Conservation (phyloP, 2,797 vertebrate species). For the Balearica regulorum region DNA sequence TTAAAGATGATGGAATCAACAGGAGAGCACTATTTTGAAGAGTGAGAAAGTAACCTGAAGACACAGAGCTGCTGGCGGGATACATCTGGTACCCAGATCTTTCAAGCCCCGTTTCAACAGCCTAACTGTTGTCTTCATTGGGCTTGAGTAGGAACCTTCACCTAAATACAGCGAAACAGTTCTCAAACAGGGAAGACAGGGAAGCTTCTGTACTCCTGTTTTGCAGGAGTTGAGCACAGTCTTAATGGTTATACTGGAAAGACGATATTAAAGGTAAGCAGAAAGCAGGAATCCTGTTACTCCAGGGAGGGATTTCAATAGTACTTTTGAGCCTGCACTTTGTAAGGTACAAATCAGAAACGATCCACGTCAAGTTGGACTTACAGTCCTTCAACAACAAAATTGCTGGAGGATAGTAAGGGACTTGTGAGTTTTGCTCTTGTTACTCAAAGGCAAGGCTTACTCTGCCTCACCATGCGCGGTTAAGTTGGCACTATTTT, state of each 20-base stretch:
- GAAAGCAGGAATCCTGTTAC: background rate
- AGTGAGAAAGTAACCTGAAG: background rate
- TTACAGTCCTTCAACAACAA: background rate
- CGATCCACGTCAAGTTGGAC: background rate
- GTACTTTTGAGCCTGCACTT: background rate
- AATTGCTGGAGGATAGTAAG: background rate
- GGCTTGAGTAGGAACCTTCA: background rate
- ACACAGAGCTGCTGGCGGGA: background rate
- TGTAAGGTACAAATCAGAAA: background rate
- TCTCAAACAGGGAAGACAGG: background rate
- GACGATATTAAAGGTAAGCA: background rate
- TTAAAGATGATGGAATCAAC: background rate
- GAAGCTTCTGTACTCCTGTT: background rate
- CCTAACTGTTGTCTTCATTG: background rate
- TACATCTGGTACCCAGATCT: background rate
- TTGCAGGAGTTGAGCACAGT: background rate
- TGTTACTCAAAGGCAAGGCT: background rate
- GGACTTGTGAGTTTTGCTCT: background rate
- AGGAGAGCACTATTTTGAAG: background rate
- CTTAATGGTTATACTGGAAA: background rate
- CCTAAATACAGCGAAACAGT: background rate
- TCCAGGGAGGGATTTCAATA: background rate
- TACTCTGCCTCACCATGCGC: accelerated
- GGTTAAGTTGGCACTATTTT: no score
- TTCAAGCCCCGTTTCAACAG: background rate